Conservation (phyloP, 2,888 invertebrate species). For the Sphaerophoria rueppellii region DNA sequence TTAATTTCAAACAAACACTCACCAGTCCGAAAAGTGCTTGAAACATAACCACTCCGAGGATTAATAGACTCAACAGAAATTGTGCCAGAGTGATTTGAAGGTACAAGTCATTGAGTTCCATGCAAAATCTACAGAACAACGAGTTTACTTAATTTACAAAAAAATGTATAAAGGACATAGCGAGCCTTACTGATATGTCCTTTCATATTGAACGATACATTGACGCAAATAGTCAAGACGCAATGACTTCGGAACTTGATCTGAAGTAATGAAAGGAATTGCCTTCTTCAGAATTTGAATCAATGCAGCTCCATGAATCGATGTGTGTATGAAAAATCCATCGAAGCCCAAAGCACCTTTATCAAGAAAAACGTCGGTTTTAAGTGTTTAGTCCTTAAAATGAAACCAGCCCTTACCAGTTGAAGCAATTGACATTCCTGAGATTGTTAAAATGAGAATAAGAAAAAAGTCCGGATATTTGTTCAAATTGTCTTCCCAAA, state of each 20-base stretch:
- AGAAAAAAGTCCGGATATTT: constrained; percentile 77
- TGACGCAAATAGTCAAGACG: constrained; percentile 77
- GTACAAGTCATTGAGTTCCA: constrained; percentile 76
- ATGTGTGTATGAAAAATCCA: constrained; percentile 77
- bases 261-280: constrained; percentile 76
- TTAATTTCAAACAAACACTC: not conserved
- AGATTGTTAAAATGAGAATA: constrained; percentile 74
- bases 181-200: constrained; percentile 75
- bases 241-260: constrained; percentile 75
- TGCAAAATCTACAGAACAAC: constrained; percentile 36
- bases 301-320: constrained; percentile 77
- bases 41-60: constrained; percentile 77
- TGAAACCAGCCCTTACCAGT: constrained; percentile 73
- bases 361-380: not conserved
- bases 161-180: not conserved
- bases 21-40: constrained; percentile 78
- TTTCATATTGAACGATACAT: constrained; percentile 78
- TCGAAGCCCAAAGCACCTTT: constrained; percentile 79
- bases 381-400: not conserved
- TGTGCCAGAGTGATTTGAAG: constrained; percentile 77
- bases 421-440: constrained; percentile 75
- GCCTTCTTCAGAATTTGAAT: constrained; percentile 76
- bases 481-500: constrained; percentile 77
- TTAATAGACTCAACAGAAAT: constrained; percentile 78
- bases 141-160: not conserved